Percentiles rank a stretch among this genome's conserved stretches.
phyloP scores from a whole-genome alignment of 2,113 vertebrate genomes.

The Brachyhypopomus occidentalis region DNA sequence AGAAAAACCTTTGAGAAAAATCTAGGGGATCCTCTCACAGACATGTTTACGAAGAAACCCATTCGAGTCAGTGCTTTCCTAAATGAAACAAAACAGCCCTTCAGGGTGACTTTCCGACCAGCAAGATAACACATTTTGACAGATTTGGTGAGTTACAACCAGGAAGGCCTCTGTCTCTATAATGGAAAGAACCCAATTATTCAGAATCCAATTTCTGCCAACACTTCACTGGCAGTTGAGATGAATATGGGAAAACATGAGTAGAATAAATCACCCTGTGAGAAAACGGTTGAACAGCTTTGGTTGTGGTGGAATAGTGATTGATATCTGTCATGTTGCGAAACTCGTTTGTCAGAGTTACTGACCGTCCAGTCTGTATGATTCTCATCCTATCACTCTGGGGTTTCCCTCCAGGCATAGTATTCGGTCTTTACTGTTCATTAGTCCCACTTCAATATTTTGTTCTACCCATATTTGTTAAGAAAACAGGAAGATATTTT shows the following conservation, averaged over 20 bases:
- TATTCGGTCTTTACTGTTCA: too few relatives aligned
- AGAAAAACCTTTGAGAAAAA: neutral
- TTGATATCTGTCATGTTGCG: constrained; percentile 2
- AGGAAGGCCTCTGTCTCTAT: constrained; percentile 13
- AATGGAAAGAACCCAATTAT: constrained; percentile 18
- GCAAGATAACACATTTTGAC: constrained; percentile 6
- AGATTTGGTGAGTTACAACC: constrained; percentile 15
- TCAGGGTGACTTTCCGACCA: constrained; percentile 2
- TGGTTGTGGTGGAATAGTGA: neutral
- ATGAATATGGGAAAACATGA: neutral
- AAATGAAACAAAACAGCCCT: constrained; percentile 29
- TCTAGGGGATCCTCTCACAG: neutral
- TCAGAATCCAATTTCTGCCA: constrained; percentile 22
- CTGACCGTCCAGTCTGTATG: neutral
- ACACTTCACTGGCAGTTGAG: neutral
- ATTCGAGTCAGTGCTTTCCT: neutral
- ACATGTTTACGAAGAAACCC: neutral
- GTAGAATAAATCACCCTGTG: neutral
- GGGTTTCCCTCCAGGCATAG: too few relatives aligned
- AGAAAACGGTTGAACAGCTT: neutral
- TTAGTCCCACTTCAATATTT: too few relatives aligned
- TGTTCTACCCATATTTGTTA: too few relatives aligned
- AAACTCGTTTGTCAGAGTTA: neutral
- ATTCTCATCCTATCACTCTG: neutral
- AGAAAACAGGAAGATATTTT: too few relatives aligned